A percentile compares a stretch with the other conserved stretches of the same genome.
phyloP scores from a whole-genome alignment of 2,888 invertebrate species.

The Pristionchus fissidentatus region DNA sequence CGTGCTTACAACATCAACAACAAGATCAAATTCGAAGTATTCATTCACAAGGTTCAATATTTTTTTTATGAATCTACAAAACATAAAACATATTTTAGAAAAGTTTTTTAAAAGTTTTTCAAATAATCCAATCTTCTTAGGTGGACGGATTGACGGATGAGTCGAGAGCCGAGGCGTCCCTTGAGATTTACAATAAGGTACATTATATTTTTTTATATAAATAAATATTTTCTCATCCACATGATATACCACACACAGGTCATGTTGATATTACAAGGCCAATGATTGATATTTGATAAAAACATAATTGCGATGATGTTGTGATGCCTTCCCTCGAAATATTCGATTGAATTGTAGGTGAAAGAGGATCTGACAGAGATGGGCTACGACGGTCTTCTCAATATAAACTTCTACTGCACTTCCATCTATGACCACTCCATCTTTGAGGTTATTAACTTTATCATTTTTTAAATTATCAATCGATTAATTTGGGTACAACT shows the following conservation, averaged over 20 bases:
- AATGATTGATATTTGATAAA: background rate
- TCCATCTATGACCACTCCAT: conserved; percentile 99
- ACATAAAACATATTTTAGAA: background rate
- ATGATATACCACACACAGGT: too few relatives aligned
- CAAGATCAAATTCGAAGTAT: conserved; percentile 90
- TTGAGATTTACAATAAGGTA: conserved; percentile 96
- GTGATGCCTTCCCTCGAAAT: background rate
- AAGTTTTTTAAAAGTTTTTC: background rate
- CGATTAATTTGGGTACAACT: background rate
- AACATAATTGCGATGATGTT: background rate
- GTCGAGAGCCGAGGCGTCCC: conserved; percentile 97
- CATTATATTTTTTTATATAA: background rate
- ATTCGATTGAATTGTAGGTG: conserved; percentile 51
- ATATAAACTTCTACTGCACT: conserved; percentile 84
- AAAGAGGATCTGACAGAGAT: conserved; percentile 86
- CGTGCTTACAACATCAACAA: conserved; percentile 94
- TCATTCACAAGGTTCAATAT: conserved; percentile 87
- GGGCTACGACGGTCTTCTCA: conserved; percentile 79
- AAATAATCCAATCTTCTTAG: conserved; percentile 5
- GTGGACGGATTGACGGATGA: conserved; percentile 99
- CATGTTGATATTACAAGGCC: background rate
- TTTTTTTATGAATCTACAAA: background rate
- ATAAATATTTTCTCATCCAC: background rate
- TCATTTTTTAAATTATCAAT: background rate
- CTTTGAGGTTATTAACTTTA: conserved; percentile 87